phyloP scores from a whole-genome alignment of 1,140 invertebrate species.

The Anadara kagoshimensis region DNA sequence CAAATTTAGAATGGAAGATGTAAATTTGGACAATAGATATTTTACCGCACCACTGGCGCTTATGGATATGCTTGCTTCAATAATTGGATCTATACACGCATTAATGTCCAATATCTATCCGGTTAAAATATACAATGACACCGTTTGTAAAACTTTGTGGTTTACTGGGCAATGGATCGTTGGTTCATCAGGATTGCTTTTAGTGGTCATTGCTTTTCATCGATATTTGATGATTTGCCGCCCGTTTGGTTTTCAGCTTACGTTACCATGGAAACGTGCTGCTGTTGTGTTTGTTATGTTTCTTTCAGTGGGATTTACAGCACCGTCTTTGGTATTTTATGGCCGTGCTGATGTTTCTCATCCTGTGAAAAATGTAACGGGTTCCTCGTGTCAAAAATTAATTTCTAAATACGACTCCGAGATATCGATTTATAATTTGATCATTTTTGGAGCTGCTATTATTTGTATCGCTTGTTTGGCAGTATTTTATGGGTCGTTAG shows the following conservation, averaged over 20 bases:
- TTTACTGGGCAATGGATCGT: constrained; percentile 15
- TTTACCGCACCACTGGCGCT: constrained; percentile 23
- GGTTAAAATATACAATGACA: constrained; percentile 10
- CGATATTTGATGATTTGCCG: constrained; percentile 31
- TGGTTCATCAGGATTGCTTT: constrained; percentile 13
- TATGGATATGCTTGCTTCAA: constrained; percentile 11
- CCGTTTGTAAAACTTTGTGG: constrained; percentile 31
- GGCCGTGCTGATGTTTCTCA: background rate
- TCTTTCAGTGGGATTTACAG: background rate
- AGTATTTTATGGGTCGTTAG: background rate
- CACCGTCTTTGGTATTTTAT: background rate
- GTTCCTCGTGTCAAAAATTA: background rate
- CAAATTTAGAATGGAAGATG: constrained; percentile 6
- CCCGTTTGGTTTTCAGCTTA: constrained; percentile 22
- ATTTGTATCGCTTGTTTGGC: background rate
- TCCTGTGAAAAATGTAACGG: background rate
- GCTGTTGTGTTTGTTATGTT: background rate
- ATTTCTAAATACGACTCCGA: background rate
- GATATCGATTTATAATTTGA: background rate
- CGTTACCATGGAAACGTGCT: background rate
- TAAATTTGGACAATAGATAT: constrained; percentile 17
- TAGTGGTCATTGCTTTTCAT: constrained; percentile 32
- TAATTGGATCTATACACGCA: background rate
- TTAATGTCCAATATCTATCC: background rate
- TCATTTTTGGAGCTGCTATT: background rate